These are phyloP conservation scores for Daktulosphaira vitifoliae DNA, from an alignment of 1,140 invertebrate species.

Conservation along the genomic window DNA sequence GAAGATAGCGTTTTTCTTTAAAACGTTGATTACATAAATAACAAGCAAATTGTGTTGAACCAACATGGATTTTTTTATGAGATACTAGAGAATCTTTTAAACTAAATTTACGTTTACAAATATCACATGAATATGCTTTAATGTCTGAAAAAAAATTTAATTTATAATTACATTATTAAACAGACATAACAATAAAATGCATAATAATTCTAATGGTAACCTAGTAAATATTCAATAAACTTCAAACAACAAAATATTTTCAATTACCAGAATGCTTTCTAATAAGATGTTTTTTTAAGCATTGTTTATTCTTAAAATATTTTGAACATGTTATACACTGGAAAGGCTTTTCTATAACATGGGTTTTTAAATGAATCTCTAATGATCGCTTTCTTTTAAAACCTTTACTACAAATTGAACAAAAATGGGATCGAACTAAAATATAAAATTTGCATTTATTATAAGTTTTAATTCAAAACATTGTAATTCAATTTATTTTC, in stretches of 20 bases:
- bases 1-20: constrained; percentile 27
- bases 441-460: too few relatives aligned
- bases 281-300: constrained; percentile 18
- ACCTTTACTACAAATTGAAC: constrained; percentile 10
- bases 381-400: constrained; percentile 29
- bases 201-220: too few relatives aligned
- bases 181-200: too few relatives aligned
- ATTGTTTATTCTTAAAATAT: constrained; percentile 29
- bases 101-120: constrained; percentile 18
- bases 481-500: neutral
- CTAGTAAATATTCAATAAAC: too few relatives aligned
- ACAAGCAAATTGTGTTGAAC: constrained; percentile 20
- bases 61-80: constrained; percentile 16
- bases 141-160: neutral
- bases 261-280: constrained; percentile 28
- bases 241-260: neutral
- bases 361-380: constrained; percentile 22
- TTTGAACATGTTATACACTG: constrained; percentile 21
- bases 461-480: too few relatives aligned
- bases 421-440: constrained; percentile 22
- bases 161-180: too few relatives aligned
- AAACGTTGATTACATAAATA: constrained; percentile 25
- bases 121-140: constrained; percentile 25
- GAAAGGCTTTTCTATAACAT: constrained; percentile 21
- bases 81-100: constrained; percentile 26